phyloP scores from a whole-genome alignment of 2,888 invertebrate species.

The Agelastica alni region DNA sequence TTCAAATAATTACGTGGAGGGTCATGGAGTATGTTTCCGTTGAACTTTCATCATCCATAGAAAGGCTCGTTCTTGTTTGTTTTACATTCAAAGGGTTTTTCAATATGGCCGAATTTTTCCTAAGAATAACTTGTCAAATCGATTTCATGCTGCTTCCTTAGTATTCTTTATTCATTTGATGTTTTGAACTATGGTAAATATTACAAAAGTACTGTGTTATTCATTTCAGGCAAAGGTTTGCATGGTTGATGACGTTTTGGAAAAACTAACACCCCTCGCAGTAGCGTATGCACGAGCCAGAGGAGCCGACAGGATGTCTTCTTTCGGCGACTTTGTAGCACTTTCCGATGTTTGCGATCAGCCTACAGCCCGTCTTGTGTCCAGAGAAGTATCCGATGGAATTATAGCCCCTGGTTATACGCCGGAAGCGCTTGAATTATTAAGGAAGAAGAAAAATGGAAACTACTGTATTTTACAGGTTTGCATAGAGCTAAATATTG shows the following conservation, averaged over 20 bases:
- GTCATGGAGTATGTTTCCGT: no score
- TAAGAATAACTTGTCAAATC: no score
- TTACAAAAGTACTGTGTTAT: not conserved
- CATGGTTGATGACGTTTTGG: conserved; percentile 86
- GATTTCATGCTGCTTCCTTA: no score
- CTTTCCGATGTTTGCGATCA: conserved; percentile 90
- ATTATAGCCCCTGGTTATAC: conserved; percentile 94
- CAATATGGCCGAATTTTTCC: no score
- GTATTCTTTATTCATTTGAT: conserved; percentile 1
- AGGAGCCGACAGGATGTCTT: conserved; percentile 98
- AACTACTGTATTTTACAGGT: conserved; percentile 83
- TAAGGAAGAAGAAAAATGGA: conserved; percentile 95
- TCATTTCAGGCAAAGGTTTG: conserved; percentile 77
- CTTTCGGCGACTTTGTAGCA: conserved; percentile 97
- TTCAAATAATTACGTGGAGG: no score
- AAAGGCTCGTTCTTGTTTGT: no score
- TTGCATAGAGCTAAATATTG: no score
- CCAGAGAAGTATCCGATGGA: conserved; percentile 96
- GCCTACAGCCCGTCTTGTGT: conserved; percentile 88
- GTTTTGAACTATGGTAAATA: not conserved
- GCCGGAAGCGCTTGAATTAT: conserved; percentile 77
- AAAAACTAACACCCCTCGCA: conserved; percentile 78
- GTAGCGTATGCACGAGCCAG: conserved; percentile 94
- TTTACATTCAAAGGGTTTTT: no score
- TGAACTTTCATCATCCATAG: no score